Evolutionary conservation across 2,888 invertebrate species (phyloP).

Genomic region (Acronicta leporina): DNA sequence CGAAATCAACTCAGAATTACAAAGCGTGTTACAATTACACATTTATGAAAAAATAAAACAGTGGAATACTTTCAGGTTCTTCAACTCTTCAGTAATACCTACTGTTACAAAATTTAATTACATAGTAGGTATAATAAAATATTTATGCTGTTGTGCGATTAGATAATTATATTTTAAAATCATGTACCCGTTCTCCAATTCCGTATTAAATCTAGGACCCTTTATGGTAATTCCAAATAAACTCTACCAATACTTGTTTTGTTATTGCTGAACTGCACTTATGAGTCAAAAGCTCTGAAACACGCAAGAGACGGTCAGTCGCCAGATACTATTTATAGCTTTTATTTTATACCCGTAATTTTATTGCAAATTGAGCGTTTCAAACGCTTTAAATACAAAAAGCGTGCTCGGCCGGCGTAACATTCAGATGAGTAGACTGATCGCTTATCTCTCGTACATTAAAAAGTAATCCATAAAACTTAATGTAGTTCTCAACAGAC

Average conservation of each 20-base stretch:
- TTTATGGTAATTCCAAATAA: not conserved
- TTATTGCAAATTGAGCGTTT: constrained; percentile 30
- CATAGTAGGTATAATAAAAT: too few species aligned
- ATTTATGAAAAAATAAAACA: constrained; percentile 5
- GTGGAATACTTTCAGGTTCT: too few species aligned
- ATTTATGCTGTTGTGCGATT: too few species aligned
- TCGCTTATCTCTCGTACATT: constrained; percentile 51
- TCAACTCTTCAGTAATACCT: too few species aligned
- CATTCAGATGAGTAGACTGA: constrained; percentile 21
- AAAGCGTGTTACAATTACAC: not conserved
- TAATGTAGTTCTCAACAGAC: constrained; percentile 54
- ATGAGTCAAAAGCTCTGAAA: constrained; percentile 1
- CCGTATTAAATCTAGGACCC: not conserved
- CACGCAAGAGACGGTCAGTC: not conserved
- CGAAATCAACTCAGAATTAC: not conserved
- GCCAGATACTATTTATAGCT: constrained; percentile 11
- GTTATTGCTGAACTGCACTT: not conserved
- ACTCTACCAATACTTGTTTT: not conserved
- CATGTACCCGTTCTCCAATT: too few species aligned
- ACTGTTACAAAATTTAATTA: too few species aligned
- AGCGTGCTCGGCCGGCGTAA: constrained; percentile 18
- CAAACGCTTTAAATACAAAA: constrained; percentile 22
- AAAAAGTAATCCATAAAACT: constrained; percentile 62
- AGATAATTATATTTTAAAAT: too few species aligned
- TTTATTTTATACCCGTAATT: constrained; percentile 10